Evolutionary conservation across 2,888 invertebrate genomes (phyloP).

Genomic region (Thysanoteuthis rhombus): DNA sequence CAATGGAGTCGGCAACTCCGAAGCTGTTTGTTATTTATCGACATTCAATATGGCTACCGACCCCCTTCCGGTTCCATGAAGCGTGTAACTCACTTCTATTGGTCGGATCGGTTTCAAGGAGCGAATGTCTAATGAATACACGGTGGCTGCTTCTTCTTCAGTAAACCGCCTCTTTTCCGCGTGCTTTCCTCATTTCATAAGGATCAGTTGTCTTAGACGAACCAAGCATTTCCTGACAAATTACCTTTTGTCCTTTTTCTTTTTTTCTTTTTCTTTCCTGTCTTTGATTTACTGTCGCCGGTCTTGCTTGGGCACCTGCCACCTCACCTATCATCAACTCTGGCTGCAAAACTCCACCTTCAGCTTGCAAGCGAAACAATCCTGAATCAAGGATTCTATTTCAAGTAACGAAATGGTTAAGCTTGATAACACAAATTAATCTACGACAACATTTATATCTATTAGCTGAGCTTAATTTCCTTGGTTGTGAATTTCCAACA

Average conservation of each 20-base stretch:
- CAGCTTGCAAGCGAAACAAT: not conserved
- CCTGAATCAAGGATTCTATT: constrained; percentile 12
- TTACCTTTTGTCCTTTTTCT: not conserved
- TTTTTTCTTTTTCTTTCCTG: not conserved
- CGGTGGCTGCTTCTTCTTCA: not conserved
- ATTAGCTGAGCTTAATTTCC: not conserved
- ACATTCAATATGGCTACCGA: not conserved
- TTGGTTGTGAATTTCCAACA: not conserved
- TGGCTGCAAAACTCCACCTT: not conserved
- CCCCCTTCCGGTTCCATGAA: constrained; percentile 12
- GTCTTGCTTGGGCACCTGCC: not conserved
- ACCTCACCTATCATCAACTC: not conserved
- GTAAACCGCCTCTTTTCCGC: not conserved
- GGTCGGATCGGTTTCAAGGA: not conserved
- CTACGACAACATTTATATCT: not conserved
- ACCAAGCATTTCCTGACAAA: constrained; percentile 12
- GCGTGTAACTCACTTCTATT: not conserved
- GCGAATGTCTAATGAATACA: not conserved
- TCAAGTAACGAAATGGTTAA: not conserved
- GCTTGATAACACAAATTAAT: not conserved
- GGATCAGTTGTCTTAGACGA: constrained; percentile 12
- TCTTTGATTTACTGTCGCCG: not conserved
- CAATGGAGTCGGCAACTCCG: constrained; percentile 12
- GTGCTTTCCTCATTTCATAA: not conserved
- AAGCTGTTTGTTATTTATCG: constrained; percentile 12